Evolutionary conservation across 2,113 vertebrate genomes (phyloP), one percentile per base, ranked within the genome.

Genomic region (Cochlearius cochlearius): DNA sequence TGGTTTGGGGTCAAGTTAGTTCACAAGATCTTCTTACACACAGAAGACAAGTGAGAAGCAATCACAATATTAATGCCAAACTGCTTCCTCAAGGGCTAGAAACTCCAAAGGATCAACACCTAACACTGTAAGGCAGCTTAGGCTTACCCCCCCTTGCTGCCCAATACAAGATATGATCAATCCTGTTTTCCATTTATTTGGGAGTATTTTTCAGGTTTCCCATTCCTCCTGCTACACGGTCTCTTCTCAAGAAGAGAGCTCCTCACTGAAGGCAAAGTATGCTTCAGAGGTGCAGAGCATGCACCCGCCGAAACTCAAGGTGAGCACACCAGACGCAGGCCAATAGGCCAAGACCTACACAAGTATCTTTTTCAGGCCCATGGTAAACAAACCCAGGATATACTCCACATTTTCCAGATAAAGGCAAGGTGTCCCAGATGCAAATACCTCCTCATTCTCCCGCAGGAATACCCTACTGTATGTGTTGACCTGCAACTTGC

Each of bases 321-420:
- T 17, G 55, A 36, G 32, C 27, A 43, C 38, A 36, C 13, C 21
- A 68, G n/a, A 27, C 21, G 22, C n/a, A 82, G 94, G 88, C 72
- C 73, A 85, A 86, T 5, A 95, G 89, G 68, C 72, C 85, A 94
- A 94, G 47, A 71, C 58, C 56, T 4, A 22, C 59, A 93, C 78
- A 78, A 75, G 41, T 39, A 76, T 36, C 49, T 73, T 62, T 30
- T 83, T 72, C 59, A 58, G 26, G 55, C 27, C 55, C 58, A 38
- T 1, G 55, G 64, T 27, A 91, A 96, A 96, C 9, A 81, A 96
- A 95, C 38, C 38, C 79, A 90, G 47, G 18, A 75, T n/a, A 79
- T 14, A 89, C 43, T 95, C 81, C 18, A 67, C 56, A 92, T 66
- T 52, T 66, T 63, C 41, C 58, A 64, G 76, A 45, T 32, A 32